These are phyloP conservation scores for Stegophylla sp. DNA, from an alignment of 2,888 invertebrate species.

Conservation along the genomic window DNA sequence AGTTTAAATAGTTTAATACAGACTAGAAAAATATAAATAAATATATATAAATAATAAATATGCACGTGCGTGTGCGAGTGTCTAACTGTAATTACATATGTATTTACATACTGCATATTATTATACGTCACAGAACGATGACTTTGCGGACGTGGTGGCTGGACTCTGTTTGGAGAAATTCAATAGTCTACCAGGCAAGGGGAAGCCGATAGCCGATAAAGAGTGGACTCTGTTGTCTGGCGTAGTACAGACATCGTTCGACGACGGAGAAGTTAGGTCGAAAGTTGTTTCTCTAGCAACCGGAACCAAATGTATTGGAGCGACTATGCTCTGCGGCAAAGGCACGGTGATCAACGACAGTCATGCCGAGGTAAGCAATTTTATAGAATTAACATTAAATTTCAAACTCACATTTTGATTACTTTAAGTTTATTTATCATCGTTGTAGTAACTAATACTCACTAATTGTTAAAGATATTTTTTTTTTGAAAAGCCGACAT, in stretches of 20 bases:
- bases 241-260: conserved; percentile 67
- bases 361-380: conserved; percentile 78
- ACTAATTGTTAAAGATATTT: too few relatives aligned
- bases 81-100: too few relatives aligned
- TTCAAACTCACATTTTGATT: too few relatives aligned
- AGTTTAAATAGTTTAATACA: too few relatives aligned
- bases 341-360: conserved; percentile 86
- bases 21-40: too few relatives aligned
- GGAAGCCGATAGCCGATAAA: conserved; percentile 73
- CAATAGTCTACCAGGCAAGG: conserved; percentile 74
- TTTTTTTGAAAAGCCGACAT: too few relatives aligned
- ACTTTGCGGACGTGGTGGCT: conserved; percentile 68
- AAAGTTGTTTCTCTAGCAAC: conserved; percentile 84
- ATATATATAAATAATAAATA: too few relatives aligned
- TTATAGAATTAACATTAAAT: too few relatives aligned
- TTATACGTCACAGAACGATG: background rate
- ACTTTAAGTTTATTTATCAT: too few relatives aligned
- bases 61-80: too few relatives aligned
- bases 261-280: conserved; percentile 62
- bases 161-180: conserved; percentile 71
- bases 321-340: conserved; percentile 69
- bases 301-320: conserved; percentile 90
- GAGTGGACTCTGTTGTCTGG: conserved; percentile 89
- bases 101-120: too few relatives aligned
- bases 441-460: too few relatives aligned